phyloP scores from a whole-genome alignment of 2,113 vertebrate species.

The Triplophysa tibetana region DNA sequence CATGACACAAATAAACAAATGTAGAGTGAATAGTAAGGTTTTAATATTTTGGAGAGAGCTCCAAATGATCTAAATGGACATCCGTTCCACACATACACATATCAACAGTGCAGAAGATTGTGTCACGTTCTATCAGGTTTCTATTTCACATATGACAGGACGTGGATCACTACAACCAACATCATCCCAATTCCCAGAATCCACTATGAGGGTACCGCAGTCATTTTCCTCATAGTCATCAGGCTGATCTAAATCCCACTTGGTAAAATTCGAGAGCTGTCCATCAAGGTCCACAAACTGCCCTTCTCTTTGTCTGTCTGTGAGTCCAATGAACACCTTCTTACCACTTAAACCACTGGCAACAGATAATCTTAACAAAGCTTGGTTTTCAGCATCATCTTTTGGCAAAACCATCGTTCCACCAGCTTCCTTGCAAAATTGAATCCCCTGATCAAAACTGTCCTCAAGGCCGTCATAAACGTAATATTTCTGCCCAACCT shows the following conservation, averaged over 20 bases:
- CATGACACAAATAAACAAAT: too few relatives aligned
- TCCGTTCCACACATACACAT: too few relatives aligned
- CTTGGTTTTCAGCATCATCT: constrained; percentile 35
- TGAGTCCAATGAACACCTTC: constrained; percentile 22
- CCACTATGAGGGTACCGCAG: not conserved
- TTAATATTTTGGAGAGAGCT: too few relatives aligned
- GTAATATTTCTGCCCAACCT: constrained; percentile 40
- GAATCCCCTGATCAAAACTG: constrained; percentile 7
- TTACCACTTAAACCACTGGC: not conserved
- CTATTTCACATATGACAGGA: constrained; percentile 63
- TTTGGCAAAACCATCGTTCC: constrained; percentile 39
- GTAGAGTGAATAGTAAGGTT: too few relatives aligned
- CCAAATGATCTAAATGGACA: too few relatives aligned
- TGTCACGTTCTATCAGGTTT: not conserved
- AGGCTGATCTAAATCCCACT: constrained; percentile 34
- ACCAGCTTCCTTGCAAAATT: constrained; percentile 29
- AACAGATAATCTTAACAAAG: not conserved
- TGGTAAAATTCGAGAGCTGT: constrained; percentile 28
- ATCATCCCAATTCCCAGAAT: constrained; percentile 30
- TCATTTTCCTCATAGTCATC: constrained; percentile 31
- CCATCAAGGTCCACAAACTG: constrained; percentile 38
- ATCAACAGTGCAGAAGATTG: too few relatives aligned
- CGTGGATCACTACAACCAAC: constrained; percentile 14
- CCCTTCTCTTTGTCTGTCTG: constrained; percentile 25
- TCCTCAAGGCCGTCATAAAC: not conserved